phyloP scores from a whole-genome alignment of 2,797 vertebrate species.

The Melanotaenia nigrans region DNA sequence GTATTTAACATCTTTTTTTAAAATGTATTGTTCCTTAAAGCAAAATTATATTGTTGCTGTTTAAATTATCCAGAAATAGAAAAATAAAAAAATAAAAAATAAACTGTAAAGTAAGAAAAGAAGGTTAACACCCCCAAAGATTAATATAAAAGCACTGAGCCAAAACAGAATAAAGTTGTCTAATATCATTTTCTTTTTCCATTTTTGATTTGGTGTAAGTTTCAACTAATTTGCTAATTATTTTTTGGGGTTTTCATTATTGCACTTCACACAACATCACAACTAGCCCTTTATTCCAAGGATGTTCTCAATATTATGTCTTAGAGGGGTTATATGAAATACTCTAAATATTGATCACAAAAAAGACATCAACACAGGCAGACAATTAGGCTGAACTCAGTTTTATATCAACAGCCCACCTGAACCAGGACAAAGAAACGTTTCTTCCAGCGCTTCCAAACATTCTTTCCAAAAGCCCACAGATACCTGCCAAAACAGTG shows the following conservation, averaged over 20 bases:
- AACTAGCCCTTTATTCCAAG: neutral
- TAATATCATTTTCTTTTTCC: too few species aligned
- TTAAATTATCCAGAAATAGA: too few species aligned
- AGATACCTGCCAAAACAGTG: slow-evolving; percentile 87
- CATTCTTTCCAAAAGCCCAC: slow-evolving; percentile 99
- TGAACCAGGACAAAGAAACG: slow-evolving; percentile 99
- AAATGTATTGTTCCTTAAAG: neutral
- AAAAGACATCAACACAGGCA: neutral
- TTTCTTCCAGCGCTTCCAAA: slow-evolving; percentile 99
- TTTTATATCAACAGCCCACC: slow-evolving; percentile 74
- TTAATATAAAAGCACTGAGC: too few species aligned
- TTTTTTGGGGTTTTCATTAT: neutral
- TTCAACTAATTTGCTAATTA: too few species aligned
- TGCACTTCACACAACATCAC: neutral
- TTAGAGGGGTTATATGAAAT: neutral
- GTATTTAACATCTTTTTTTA: neutral
- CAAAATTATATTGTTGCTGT: too few species aligned
- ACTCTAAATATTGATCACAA: slow-evolving; percentile 2
- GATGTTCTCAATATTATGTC: neutral
- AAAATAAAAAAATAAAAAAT: too few species aligned
- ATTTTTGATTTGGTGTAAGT: too few species aligned
- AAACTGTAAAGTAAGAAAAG: too few species aligned
- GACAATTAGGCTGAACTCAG: neutral
- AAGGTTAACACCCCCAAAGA: too few species aligned
- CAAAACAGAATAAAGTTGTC: too few species aligned